These are phyloP conservation scores for Enteromius trimaculatus DNA, from an alignment of 2,797 vertebrate species.

Conservation along the genomic window DNA sequence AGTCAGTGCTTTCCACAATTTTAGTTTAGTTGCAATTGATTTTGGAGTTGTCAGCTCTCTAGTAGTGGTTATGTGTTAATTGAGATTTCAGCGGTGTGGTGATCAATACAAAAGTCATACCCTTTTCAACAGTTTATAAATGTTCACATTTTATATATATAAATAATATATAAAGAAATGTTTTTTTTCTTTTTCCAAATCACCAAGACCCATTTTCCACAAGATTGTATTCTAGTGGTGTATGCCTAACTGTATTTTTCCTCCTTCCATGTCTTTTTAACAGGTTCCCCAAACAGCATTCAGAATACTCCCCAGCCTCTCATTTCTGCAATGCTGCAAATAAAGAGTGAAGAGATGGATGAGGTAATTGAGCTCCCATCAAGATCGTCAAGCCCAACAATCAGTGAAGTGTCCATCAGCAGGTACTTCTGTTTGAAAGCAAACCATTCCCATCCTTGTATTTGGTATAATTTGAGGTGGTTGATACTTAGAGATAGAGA, in stretches of 20 bases:
- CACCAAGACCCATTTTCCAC: not conserved
- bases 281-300: slow-evolving; percentile 24
- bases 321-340: slow-evolving; percentile 47
- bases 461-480: not conserved
- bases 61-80: not conserved
- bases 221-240: not conserved
- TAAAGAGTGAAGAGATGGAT: slow-evolving; percentile 46
- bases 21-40: slow-evolving; percentile 1
- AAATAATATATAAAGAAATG: too few species aligned
- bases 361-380: slow-evolving; percentile 14
- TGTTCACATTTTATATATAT: not conserved
- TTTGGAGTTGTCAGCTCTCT: not conserved
- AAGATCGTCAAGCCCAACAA: slow-evolving; percentile 68
- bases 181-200: not conserved
- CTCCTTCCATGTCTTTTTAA: not conserved
- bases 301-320: slow-evolving; percentile 18
- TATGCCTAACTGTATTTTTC: not conserved
- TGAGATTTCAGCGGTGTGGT: not conserved
- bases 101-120: not conserved
- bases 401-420: slow-evolving; percentile 77
- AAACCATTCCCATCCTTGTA: not conserved
- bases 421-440: slow-evolving; percentile 68
- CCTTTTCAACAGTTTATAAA: not conserved
- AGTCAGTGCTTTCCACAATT: not conserved
- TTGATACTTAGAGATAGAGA: not conserved